These are phyloP conservation scores for Triops cancriformis DNA, from an alignment of 1,140 invertebrate species.

Conservation along the genomic window DNA sequence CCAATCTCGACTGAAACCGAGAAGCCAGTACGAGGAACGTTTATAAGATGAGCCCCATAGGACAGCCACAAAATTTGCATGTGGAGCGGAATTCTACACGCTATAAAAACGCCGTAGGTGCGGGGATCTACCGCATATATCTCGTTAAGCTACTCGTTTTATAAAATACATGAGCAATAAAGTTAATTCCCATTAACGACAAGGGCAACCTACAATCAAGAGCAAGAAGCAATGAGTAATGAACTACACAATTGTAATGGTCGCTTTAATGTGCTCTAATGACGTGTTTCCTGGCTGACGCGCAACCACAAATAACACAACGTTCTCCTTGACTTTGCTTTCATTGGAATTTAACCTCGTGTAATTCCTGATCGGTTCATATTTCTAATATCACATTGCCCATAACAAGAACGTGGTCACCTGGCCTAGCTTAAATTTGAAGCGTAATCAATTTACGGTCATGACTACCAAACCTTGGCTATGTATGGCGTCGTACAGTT, in stretches of 20 bases:
- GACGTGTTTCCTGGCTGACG: slow-evolving; percentile 8
- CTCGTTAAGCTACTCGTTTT: neutral
- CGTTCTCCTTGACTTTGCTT: neutral
- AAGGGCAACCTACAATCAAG: neutral
- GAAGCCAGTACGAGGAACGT: neutral
- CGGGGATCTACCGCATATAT: neutral
- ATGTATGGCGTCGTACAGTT: neutral
- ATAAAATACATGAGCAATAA: neutral
- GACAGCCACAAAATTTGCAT: neutral
- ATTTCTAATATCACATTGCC: too few species aligned
- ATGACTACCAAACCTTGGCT: neutral
- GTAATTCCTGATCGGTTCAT: too few species aligned
- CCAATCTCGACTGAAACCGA: neutral
- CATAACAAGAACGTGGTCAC: neutral
- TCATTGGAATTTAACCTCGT: neutral
- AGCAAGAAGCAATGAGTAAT: neutral
- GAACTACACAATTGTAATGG: neutral
- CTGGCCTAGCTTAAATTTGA: neutral
- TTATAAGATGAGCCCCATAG: neutral
- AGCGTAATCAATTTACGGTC: neutral
- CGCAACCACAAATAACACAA: slow-evolving; percentile 10
- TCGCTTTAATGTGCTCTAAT: neutral
- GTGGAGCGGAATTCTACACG: neutral
- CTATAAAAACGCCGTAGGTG: neutral
- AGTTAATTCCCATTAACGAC: neutral